Evolutionary conservation across 2,888 invertebrate genomes (phyloP), one percentile per base, ranked within the genome.

Genomic region (Nemotelus pantherinus): DNA sequence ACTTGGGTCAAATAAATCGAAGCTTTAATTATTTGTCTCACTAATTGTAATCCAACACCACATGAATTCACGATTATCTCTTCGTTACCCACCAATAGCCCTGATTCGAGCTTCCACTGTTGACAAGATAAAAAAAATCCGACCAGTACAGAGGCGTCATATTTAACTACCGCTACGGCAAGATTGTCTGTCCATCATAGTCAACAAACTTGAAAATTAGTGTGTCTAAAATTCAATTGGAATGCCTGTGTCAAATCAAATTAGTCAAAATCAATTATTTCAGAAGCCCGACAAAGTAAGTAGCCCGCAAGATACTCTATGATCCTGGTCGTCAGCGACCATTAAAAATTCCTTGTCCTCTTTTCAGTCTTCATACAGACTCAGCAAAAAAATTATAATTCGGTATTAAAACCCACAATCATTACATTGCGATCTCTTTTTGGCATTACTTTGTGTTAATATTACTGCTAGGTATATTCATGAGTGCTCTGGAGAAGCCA

Each of bases 211-310:
- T 50, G 41, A 48, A 63, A 74, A 63, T 74, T 60, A 74, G 44
- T 63, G 63, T 74, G 60, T 58, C 47, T 47, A 57, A 39, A 60
- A 74, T 60, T 74, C 74, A 60, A 63, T 48, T 74, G 41, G 63
- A 74, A 60, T 63, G 63, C 63, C 63, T 63, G 48, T 60, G 74
- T 74, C 74, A 74, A 63, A 74, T 74, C 74, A 74, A 74, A 74
- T 74, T 74, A 74, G 60, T 60, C 44, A 25, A 72, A 39, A 74
- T 63, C 74, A 60, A 74, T 74, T 74, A 74, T 74, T 63, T 63
- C 74, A 74, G 74, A 74, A 74, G 74, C 74, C 74, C 74, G 74
- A 74, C 74, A 74, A 63, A 74, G 63, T 48, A 63, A 60, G 45
- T 63, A 63, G 39, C 60, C 74, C 60, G 48, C 74, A 39, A 60